phyloP scores from a whole-genome alignment of 37 sponge, comb jelly and placozoan genomes.

The Theonella swinhoei region DNA sequence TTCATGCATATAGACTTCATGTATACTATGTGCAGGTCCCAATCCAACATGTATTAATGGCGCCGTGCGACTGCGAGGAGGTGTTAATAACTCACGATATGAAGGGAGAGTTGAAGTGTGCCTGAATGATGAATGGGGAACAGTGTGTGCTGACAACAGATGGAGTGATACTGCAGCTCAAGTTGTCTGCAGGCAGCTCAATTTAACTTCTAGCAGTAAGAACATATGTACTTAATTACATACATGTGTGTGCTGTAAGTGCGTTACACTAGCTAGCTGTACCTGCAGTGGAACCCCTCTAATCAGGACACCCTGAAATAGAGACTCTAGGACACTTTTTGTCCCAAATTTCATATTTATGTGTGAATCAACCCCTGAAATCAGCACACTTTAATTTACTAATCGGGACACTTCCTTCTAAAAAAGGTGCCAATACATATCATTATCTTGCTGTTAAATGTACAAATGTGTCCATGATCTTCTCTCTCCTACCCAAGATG shows the following conservation, averaged over 20 bases:
- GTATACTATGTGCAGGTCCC: background rate
- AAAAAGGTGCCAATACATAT: too few species aligned
- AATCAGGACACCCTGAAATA: too few species aligned
- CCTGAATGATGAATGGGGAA: slow-evolving; percentile 15
- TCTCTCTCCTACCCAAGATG: background rate
- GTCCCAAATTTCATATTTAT: too few species aligned
- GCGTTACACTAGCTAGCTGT: background rate
- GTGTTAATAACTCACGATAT: background rate
- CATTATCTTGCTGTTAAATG: background rate
- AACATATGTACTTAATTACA: too few species aligned
- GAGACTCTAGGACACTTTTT: too few species aligned
- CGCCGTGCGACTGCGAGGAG: slow-evolving; percentile 7
- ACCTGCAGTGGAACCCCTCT: too few species aligned
- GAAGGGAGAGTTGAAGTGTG: slow-evolving; percentile 35
- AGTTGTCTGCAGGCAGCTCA: slow-evolving; percentile 39
- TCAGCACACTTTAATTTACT: background rate
- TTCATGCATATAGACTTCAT: background rate
- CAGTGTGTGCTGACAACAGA: slow-evolving; percentile 46
- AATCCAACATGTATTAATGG: slow-evolving; percentile 21
- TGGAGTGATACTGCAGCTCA: slow-evolving; percentile 30
- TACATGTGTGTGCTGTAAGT: too few species aligned
- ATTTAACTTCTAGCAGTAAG: too few species aligned
- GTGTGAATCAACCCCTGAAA: too few species aligned
- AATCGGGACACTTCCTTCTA: too few species aligned
- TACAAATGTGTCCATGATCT: background rate